These are phyloP conservation scores for Mythimna loreyi DNA, from an alignment of 2,888 invertebrate genomes.

Conservation along the genomic window DNA sequence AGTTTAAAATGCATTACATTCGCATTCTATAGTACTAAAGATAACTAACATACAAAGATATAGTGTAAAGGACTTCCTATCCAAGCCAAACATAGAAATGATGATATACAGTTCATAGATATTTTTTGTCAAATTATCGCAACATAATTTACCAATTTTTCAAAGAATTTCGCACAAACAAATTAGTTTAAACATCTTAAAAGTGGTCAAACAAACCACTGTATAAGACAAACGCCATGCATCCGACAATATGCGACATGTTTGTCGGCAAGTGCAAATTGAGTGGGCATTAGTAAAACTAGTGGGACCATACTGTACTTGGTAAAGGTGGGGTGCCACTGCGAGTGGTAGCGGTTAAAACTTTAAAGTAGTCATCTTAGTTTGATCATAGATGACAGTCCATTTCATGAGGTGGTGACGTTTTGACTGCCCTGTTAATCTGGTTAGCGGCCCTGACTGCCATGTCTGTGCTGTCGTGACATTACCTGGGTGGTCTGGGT, in stretches of 20 bases:
- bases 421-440: too few species aligned
- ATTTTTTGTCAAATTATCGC: neutral
- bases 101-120: neutral
- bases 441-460: too few species aligned
- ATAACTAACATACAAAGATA: too few species aligned
- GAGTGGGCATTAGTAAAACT: conserved; percentile 48
- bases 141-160: neutral
- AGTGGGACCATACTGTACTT: conserved; percentile 54
- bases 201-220: conserved; percentile 41
- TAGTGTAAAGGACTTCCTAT: too few species aligned
- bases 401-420: too few species aligned
- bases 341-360: conserved; percentile 16
- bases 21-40: too few species aligned
- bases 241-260: conserved; percentile 40
- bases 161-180: conserved; percentile 27
- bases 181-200: conserved; percentile 34
- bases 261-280: conserved; percentile 46
- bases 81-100: neutral
- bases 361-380: too few species aligned
- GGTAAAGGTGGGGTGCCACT: neutral
- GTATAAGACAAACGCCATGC: conserved; percentile 30
- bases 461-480: too few species aligned
- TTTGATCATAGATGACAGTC: too few species aligned
- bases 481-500: too few species aligned
- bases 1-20: too few species aligned